Base-by-base conservation (phyloP, 2,888 invertebrate species). In the Sinhomidia bicolor region DNA sequence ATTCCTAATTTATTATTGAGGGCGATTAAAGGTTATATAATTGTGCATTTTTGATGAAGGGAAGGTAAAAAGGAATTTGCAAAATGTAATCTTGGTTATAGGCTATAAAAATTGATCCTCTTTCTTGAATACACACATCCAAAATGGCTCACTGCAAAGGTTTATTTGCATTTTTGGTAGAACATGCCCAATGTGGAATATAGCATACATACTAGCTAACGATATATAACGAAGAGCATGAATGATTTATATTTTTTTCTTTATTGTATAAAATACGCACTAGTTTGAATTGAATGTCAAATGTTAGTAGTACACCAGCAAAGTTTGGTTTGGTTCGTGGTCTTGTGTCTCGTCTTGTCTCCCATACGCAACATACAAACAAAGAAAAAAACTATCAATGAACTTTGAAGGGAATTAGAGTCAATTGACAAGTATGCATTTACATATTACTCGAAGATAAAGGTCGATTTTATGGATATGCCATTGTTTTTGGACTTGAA, bases 21-120 rank as follows among this genome's bases (percentile, higher is more conserved):
- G 84, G 84, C 84, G 84, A 84, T 83, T 83, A 83, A 68, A 81
- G 81, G 81, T 81, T 81, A 81, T 81, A 47, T 29, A 57, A 68
- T 20, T 60, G n/a, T 68, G 17, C 41, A 36, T 68, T n/a, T 36
- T 68, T 41, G 29, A 26, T 47, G 76, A 47, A 47, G 47, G 51
- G n/a, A 76, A 23, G 51, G 76, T 14, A 47, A 51, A 47, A 51
- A 47, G 12, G 68, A 9, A 68, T 68, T 36, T 62, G 32, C 36
- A 32, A 68, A 36, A 36, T 36, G 20, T 68, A 68, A 68, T 68
- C 68, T 36, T 68, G 68, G 68, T 36, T 68, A 68, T 7, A 68
- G n/a, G 36, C 36, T 17, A 36, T 68, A 36, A 68, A 68, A 68
- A 68, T 68, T 36, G 68, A 68, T 68, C 68, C 17, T 68, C 62